Base-by-base conservation (phyloP, 2,888 invertebrate species). In the Chydorus sphaericus region DNA sequence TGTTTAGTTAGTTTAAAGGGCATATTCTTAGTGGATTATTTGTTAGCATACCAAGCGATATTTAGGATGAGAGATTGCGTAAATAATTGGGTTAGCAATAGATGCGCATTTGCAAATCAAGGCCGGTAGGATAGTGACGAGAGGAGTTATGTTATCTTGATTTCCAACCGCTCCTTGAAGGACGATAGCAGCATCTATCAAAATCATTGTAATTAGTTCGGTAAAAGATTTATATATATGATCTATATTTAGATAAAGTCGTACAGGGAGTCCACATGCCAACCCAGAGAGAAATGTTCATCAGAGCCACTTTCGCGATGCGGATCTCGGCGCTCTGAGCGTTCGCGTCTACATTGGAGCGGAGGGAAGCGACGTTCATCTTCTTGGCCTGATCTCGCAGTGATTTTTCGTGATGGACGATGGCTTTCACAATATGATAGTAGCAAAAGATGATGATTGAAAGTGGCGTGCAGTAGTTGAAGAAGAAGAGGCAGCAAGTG, bases 361-460 rank as follows among this genome's bases (percentile, higher is more conserved):
- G 77, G 56, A 90, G 75, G 36, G 88, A 88, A 60, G 88, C 84
- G 6, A 90, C 90, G 69, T 90, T 90, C 90, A 90, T 90, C 72
- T 90, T 90, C 71, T 89, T 89, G 55, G 90, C 90, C 71, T 90
- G 89, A 69, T 88, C 89, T 63, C 86, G 77, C 85, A 90, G 87
- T 44, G 76, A 78, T 65, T 81, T 85, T 70, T 90, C 89, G 72
- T 90, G 90, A 63, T 83, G 83, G 58, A 83, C 76, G 58, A 87
- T 87, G 61, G 87, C 87, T 77, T 83, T 66, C 31, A 81, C 72
- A 60, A 82, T 82, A 64, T 76, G 74, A 64, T 71, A 77, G 65
- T 82, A 82, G 55, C 77, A 77, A 63, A 74, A 76, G 60, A 79
- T 71, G 55, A 81, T 80, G 29, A 74, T 69, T 39, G 70, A 61